phyloP scores from a whole-genome alignment of 1,140 invertebrate species.

The Atta texana region DNA sequence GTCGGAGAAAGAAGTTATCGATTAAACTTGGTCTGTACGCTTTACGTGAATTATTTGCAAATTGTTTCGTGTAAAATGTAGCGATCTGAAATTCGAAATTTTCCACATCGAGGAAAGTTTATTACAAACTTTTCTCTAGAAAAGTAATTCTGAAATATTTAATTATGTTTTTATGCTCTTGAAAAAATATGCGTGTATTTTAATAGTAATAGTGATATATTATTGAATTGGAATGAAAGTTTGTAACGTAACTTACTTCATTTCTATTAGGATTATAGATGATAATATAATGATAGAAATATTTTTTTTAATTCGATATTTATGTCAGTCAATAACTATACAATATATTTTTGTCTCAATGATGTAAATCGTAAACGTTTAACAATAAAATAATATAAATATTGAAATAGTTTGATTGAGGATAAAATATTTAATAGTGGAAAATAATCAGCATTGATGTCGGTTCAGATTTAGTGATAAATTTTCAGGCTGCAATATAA shows the following conservation, averaged over 20 bases:
- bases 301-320: no score
- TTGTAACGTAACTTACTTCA: no score
- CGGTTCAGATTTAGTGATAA: slow-evolving; percentile 6
- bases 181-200: neutral
- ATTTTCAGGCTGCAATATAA: slow-evolving; percentile 30
- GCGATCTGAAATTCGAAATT: neutral
- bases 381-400: neutral
- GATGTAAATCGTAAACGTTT: neutral
- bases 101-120: neutral
- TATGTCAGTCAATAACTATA: no score
- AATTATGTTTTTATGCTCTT: neutral
- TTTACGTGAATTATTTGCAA: slow-evolving; percentile 22
- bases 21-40: neutral
- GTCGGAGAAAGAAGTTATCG: neutral
- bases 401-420: neutral
- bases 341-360: neutral
- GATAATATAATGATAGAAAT: no score
- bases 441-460: neutral
- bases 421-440: neutral
- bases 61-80: slow-evolving; percentile 12
- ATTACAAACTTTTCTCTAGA: neutral
- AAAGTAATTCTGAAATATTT: neutral
- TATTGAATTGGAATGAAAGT: no score
- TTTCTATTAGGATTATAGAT: no score
- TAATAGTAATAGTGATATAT: neutral